These are phyloP conservation scores for Papilio polytes DNA, from an alignment of 1,140 invertebrate species.

Conservation along the genomic window DNA sequence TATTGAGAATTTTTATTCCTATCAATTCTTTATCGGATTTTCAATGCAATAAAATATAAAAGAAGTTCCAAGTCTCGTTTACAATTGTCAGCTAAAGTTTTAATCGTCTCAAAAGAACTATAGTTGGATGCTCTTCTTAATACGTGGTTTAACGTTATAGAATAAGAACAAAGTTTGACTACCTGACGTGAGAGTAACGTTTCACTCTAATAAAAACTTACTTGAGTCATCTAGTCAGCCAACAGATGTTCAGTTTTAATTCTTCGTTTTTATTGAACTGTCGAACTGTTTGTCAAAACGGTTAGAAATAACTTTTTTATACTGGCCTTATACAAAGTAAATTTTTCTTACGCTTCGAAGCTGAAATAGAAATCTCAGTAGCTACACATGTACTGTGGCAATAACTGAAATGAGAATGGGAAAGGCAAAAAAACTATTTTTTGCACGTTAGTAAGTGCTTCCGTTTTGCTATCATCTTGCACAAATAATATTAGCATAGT, in stretches of 20 bases:
- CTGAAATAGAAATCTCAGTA: not conserved
- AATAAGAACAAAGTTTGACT: too few species aligned
- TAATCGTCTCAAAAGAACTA: not conserved
- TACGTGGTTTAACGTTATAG: not conserved
- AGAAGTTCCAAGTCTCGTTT: not conserved
- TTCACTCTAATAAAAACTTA: too few species aligned
- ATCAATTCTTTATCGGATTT: not conserved
- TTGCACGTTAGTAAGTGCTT: conserved; percentile 32
- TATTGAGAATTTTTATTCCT: not conserved
- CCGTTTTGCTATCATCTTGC: conserved; percentile 73
- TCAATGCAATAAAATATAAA: not conserved
- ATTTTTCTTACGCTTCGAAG: not conserved
- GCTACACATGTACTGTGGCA: not conserved
- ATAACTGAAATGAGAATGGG: not conserved
- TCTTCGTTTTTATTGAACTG: too few species aligned
- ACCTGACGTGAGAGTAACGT: too few species aligned
- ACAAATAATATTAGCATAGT: conserved; percentile 83
- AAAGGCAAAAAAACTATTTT: conserved; percentile 7
- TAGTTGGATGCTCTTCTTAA: not conserved
- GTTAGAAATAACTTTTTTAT: too few species aligned
- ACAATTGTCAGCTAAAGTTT: not conserved
- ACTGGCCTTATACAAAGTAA: too few species aligned
- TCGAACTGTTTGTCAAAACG: too few species aligned
- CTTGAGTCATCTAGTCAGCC: too few species aligned
- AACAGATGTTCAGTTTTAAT: too few species aligned